phyloP scores from a whole-genome alignment of 2,888 invertebrate genomes.

The Synanthedon myopaeformis region DNA sequence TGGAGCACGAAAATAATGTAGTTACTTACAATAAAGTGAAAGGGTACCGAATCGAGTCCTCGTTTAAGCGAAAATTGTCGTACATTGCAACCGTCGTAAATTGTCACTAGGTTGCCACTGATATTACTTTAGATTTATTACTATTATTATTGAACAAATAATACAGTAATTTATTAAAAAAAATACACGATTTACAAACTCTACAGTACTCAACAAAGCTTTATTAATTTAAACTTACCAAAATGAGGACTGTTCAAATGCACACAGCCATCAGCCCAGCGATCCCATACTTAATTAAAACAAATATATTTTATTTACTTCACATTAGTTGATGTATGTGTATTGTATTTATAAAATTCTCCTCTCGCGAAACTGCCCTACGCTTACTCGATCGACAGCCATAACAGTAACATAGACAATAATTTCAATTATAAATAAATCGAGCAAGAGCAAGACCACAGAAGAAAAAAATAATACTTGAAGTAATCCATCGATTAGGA shows the following conservation, averaged over 20 bases:
- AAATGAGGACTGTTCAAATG: constrained; percentile 34
- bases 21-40: constrained; percentile 58
- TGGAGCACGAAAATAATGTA: constrained; percentile 64
- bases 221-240: constrained; percentile 36
- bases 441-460: too few relatives aligned
- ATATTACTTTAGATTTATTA: not conserved
- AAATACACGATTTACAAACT: not conserved
- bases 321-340: constrained; percentile 1
- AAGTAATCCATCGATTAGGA: too few relatives aligned
- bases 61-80: constrained; percentile 1
- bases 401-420: constrained; percentile 17
- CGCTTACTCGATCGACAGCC: constrained; percentile 55
- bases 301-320: constrained; percentile 22
- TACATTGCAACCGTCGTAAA: too few relatives aligned
- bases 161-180: constrained; percentile 8
- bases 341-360: constrained; percentile 8
- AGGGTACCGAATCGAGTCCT: constrained; percentile 41
- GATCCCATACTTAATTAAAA: constrained; percentile 40
- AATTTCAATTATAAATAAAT: too few relatives aligned
- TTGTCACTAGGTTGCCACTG: not conserved
- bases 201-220: constrained; percentile 20
- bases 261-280: constrained; percentile 37
- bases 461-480: too few relatives aligned
- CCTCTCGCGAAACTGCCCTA: constrained; percentile 23
- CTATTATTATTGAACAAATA: constrained; percentile 5